phyloP scores from a whole-genome alignment of 2,888 invertebrate genomes.

The Octonoba sinensis region DNA sequence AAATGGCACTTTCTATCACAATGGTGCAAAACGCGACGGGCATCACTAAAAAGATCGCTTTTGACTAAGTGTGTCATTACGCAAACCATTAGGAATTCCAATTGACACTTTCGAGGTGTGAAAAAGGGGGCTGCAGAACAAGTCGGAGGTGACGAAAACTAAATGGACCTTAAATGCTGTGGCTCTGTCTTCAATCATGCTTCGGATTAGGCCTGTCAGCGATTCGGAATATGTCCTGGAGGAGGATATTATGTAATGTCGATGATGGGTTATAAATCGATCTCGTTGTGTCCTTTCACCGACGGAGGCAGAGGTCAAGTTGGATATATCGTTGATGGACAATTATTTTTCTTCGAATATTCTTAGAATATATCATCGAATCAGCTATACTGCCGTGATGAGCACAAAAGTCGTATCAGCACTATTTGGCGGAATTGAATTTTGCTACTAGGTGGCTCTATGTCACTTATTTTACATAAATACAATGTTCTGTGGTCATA shows the following conservation, averaged over 20 bases:
- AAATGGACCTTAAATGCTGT: slow-evolving; percentile 54
- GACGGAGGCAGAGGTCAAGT: too few relatives aligned
- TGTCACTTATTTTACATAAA: too few relatives aligned
- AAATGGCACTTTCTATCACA: neutral
- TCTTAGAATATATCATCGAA: too few relatives aligned
- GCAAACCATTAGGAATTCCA: slow-evolving; percentile 48
- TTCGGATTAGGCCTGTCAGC: slow-evolving; percentile 49
- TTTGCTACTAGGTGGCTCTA: too few relatives aligned
- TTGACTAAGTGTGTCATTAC: slow-evolving; percentile 50
- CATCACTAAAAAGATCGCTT: slow-evolving; percentile 36
- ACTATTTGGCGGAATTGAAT: too few relatives aligned
- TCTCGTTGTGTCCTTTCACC: too few relatives aligned
- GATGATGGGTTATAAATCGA: neutral
- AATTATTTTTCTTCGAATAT: too few relatives aligned
- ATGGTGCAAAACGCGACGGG: slow-evolving; percentile 25
- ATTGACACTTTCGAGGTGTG: slow-evolving; percentile 60
- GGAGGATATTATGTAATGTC: slow-evolving; percentile 1
- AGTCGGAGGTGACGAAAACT: slow-evolving; percentile 46
- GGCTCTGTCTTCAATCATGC: slow-evolving; percentile 44
- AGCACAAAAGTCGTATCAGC: too few relatives aligned
- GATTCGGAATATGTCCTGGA: neutral
- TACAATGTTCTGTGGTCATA: too few relatives aligned
- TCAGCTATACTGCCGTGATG: too few relatives aligned
- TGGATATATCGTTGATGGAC: too few relatives aligned
- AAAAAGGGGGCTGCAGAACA: slow-evolving; percentile 9